Evolutionary conservation across 2,888 invertebrate species (phyloP), one percentile per base, ranked within the genome.

Genomic region (Desoria tigrina): DNA sequence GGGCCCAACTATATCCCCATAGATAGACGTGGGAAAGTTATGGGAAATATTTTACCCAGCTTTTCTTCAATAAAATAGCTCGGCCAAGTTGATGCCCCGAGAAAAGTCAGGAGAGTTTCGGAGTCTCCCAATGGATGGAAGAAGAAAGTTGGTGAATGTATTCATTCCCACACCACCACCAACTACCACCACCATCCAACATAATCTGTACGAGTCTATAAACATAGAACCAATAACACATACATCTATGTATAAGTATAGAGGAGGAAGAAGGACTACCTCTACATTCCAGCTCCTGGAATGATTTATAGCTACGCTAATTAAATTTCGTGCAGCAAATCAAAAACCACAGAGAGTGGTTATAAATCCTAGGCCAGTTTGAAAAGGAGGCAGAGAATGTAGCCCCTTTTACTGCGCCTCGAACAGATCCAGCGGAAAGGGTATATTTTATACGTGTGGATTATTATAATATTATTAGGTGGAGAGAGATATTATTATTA

Each of bases 271-370:
- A 45, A 45, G 45, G 45, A 16, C 45, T 6, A 45, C 45, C 45
- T 18, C 51, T 21, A 51, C 23, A 51, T 51, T 51, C 51, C 51
- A 42, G 45, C 37, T 62, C 54, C 23, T 57, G 39, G 21, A 55
- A 65, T 71, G 71, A 71, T 71, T 71, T 71, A 71, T 69, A 66
- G 64, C 53, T 42, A 66, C 62, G 64, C 71, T 71, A 71, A 71
- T 71, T 71, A 71, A 71, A 71, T 71, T 71, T 69, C 54, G 65
- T 60, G 63, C 62, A 66, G 57, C 63, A 66, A 69, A 69, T 71
- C 71, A 71, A 71, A 71, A 69, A 69, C 65, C 71, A 65, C 67
- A 67, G 64, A 66, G 65, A 61, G 57, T 50, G 61, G 65, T 39
- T 60, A 63, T 67, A 67, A 67, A 67, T 63, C 55, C 59, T 27